phyloP scores from a whole-genome alignment of 2,797 vertebrate genomes.

The Chromis chromis region DNA sequence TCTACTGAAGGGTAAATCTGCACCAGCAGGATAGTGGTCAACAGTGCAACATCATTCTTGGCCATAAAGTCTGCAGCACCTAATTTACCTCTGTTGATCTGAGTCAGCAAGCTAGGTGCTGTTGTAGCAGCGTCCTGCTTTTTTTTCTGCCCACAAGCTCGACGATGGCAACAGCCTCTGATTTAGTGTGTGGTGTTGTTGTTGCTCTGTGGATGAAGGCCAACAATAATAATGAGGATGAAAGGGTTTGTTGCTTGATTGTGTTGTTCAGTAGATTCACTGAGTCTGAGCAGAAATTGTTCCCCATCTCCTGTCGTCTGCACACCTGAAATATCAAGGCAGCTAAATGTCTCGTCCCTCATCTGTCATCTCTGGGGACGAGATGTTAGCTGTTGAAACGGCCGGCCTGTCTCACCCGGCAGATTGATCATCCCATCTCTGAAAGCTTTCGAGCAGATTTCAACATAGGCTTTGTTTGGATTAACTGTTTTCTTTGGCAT shows the following conservation, averaged over 20 bases:
- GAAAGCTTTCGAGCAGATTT: background rate
- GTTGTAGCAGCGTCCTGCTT: background rate
- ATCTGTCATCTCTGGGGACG: conserved; percentile 5
- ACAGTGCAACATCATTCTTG: conserved; percentile 12
- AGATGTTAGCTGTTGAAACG: background rate
- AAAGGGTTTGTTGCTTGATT: conserved; percentile 5
- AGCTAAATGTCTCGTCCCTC: background rate
- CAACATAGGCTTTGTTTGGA: background rate
- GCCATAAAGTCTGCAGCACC: conserved; percentile 23
- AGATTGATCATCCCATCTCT: too few species aligned
- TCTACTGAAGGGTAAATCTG: background rate
- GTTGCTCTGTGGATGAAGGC: conserved; percentile 16
- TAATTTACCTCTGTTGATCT: conserved; percentile 31
- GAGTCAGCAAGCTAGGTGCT: conserved; percentile 39
- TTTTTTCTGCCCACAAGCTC: conserved; percentile 15
- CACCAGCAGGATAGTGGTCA: conserved; percentile 1
- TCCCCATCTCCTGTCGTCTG: background rate
- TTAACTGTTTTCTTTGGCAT: background rate
- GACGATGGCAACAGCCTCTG: conserved; percentile 7
- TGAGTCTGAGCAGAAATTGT: conserved; percentile 22
- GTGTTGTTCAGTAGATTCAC: conserved; percentile 16
- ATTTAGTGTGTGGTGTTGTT: conserved; percentile 29
- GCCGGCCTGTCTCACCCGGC: background rate
- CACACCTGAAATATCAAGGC: conserved; percentile 9
- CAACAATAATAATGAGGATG: conserved; percentile 23